Conservation (phyloP, 2,888 invertebrate species). For the Drosophila neonasuta region DNA sequence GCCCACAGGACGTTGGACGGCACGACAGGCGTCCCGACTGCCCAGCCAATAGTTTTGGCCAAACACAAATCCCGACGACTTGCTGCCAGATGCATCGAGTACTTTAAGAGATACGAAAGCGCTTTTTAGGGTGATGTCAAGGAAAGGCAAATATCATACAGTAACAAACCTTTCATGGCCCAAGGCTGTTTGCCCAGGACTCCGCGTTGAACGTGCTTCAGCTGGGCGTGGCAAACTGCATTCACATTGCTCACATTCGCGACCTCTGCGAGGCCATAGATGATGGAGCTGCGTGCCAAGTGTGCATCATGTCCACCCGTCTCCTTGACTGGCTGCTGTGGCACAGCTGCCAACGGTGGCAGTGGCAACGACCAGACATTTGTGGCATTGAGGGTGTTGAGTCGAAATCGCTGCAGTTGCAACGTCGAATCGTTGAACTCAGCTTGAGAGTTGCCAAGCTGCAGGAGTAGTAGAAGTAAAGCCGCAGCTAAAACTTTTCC, state of each 20-base stretch:
- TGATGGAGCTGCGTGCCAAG: constrained; percentile 77
- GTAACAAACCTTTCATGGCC: constrained; percentile 83
- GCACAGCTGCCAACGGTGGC: background rate
- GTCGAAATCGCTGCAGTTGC: constrained; percentile 21
- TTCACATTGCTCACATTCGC: constrained; percentile 76
- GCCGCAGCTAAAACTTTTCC: constrained; percentile 25
- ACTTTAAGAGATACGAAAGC: constrained; percentile 74
- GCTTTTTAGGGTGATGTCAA: background rate
- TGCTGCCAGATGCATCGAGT: constrained; percentile 84
- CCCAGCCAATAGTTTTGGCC: constrained; percentile 86
- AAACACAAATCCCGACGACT: constrained; percentile 84
- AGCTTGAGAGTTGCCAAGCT: constrained; percentile 1
- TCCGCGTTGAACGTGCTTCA: constrained; percentile 81
- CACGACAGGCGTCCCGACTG: constrained; percentile 83
- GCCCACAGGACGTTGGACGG: constrained; percentile 78
- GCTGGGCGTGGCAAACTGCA: constrained; percentile 80
- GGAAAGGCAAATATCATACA: background rate
- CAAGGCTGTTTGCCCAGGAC: constrained; percentile 82
- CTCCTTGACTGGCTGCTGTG: constrained; percentile 16
- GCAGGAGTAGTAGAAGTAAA: constrained; percentile 3
- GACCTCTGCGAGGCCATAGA: constrained; percentile 79
- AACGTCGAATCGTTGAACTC: constrained; percentile 38
- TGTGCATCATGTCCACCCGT: constrained; percentile 24
- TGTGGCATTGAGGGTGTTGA: constrained; percentile 29
- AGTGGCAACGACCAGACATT: constrained; percentile 27